These are phyloP conservation scores for Lycia hirtaria DNA, from an alignment of 2,888 invertebrate genomes.

Conservation along the genomic window DNA sequence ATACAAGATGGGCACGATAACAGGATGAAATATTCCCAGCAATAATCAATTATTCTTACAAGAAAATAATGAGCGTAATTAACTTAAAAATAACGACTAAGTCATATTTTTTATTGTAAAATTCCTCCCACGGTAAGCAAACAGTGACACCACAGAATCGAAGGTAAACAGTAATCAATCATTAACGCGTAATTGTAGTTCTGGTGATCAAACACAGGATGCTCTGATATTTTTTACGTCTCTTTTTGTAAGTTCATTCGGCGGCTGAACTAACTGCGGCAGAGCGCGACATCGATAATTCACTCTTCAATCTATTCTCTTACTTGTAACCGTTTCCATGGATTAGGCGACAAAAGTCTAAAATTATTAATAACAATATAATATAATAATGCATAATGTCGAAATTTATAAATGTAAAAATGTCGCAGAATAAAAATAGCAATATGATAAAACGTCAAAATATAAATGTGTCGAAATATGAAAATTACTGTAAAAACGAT, in stretches of 20 bases:
- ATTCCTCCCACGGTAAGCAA: slow-evolving; percentile 55
- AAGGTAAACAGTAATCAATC: slow-evolving; percentile 80
- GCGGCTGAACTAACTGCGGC: slow-evolving; percentile 76
- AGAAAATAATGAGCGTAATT: neutral
- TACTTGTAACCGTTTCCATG: slow-evolving; percentile 61
- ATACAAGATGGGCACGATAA: neutral
- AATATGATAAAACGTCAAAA: too few species aligned
- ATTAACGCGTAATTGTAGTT: slow-evolving; percentile 71
- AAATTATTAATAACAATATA: too few species aligned
- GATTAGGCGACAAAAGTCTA: slow-evolving; percentile 28
- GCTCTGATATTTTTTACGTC: slow-evolving; percentile 65
- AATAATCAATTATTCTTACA: neutral
- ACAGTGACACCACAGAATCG: slow-evolving; percentile 70
- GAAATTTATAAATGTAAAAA: too few species aligned
- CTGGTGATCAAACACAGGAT: slow-evolving; percentile 71
- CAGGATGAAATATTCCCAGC: neutral
- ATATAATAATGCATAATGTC: too few species aligned
- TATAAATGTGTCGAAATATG: too few species aligned
- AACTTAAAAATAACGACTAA: neutral
- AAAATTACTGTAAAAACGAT: too few species aligned
- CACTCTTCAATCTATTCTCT: slow-evolving; percentile 72
- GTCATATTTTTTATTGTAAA: slow-evolving; percentile 9
- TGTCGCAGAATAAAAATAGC: too few species aligned
- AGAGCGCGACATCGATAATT: slow-evolving; percentile 80
- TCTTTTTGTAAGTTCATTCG: slow-evolving; percentile 51